These are phyloP conservation scores for Scaptomyza graminum DNA, from an alignment of 1,140 invertebrate genomes.

Conservation along the genomic window DNA sequence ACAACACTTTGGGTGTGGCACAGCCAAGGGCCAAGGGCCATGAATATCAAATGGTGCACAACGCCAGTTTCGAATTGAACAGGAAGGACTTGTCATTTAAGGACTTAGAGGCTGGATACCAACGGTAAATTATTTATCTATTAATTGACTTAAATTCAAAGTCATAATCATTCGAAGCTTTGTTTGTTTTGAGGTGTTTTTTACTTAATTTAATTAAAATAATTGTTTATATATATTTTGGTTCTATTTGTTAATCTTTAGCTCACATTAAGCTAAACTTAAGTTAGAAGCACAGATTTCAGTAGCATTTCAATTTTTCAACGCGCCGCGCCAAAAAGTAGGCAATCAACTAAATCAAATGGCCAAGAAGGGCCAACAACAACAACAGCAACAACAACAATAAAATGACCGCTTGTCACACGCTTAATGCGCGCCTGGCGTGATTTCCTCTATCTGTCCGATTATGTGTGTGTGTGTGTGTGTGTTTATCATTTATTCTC, in stretches of 20 bases:
- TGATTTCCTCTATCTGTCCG: slow-evolving; percentile 50
- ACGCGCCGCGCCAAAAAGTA: slow-evolving; percentile 12
- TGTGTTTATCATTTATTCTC: slow-evolving; percentile 8
- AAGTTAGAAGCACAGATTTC: neutral
- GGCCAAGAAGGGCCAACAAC: slow-evolving; percentile 13
- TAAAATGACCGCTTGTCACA: slow-evolving; percentile 48
- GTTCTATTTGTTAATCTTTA: neutral
- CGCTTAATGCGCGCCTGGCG: slow-evolving; percentile 66
- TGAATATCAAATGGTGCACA: slow-evolving; percentile 25
- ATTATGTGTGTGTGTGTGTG: slow-evolving; percentile 30
- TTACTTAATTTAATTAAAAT: no score
- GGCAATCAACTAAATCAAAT: neutral
- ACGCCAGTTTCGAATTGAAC: no score
- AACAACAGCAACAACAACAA: slow-evolving; percentile 6
- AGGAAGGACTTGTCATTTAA: no score
- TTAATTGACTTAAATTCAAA: no score
- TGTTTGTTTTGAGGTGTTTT: no score
- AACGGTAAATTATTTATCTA: neutral
- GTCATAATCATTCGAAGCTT: no score
- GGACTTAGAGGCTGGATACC: neutral
- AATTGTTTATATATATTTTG: no score
- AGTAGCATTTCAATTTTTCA: slow-evolving; percentile 2
- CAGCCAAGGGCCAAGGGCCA: neutral
- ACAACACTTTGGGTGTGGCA: neutral
- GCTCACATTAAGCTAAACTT: neutral